Percentiles rank a stretch among this genome's conserved stretches.
Conservation (phyloP, 2,113 vertebrate species). For the Tympanuchus pallidicinctus region DNA sequence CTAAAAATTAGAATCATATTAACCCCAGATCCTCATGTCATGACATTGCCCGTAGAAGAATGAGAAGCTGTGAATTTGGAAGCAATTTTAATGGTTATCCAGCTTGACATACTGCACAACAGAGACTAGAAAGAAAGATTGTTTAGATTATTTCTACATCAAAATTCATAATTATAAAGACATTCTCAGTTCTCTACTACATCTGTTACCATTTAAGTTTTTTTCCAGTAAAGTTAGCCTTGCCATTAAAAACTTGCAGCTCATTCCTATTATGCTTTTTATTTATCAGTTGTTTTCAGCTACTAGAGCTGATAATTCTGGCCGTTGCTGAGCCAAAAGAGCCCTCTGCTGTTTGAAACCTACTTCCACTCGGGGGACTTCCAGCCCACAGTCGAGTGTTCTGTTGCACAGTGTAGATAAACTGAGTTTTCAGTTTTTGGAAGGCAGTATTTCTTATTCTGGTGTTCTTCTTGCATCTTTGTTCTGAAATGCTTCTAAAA, state of each 20-base stretch:
- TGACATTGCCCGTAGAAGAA: background rate
- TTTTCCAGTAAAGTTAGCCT: slow-evolving; percentile 4
- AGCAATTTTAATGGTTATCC: background rate
- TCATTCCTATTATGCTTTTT: background rate
- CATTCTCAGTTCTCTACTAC: background rate
- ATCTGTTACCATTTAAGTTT: slow-evolving; percentile 9
- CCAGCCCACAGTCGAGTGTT: background rate
- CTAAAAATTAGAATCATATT: background rate
- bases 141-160: slow-evolving; percentile 1
- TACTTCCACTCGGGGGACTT: background rate
- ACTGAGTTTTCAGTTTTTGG: background rate
- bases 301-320: background rate
- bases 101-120: background rate
- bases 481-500: background rate
- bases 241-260: background rate
- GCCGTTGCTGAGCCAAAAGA: slow-evolving; percentile 37
- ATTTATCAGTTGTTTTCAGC: background rate
- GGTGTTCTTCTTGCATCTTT: background rate
- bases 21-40: background rate
- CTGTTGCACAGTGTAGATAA: background rate
- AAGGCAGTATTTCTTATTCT: background rate
- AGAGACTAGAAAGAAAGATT: background rate
- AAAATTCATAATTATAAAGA: background rate
- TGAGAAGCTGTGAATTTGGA: background rate
- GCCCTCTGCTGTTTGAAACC: slow-evolving; percentile 39